Base-by-base conservation (phyloP, 2,888 invertebrate species). In the Mythimna albipuncta region DNA sequence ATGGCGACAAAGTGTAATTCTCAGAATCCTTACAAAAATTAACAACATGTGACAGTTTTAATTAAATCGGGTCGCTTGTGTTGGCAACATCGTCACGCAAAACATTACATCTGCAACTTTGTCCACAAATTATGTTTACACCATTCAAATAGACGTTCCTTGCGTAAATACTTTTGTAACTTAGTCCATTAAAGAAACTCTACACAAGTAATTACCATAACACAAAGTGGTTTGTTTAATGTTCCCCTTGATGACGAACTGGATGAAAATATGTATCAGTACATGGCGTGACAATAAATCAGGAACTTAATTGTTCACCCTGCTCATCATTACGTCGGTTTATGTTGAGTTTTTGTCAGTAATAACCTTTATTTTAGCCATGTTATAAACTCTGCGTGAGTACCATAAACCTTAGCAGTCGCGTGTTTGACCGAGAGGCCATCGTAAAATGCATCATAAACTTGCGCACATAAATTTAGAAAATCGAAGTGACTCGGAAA, bases 61-160 rank as follows among this genome's bases (percentile, higher is more conserved):
- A 94, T 94, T 94, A 92, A 93, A 94, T 91, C 89, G 90, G 88
- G 87, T 87, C 68, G 88, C 89, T 90, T 91, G 92, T 93, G 93
- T 90, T 87, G 87, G 89, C 87, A 89, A 89, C 92, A 90, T 87
- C 90, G 91, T 91, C 91, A 88, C 91, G 86, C 91, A 87, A 90
- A 92, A 92, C 93, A 93, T 94, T 93, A 94, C 91, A 92, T 91
- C 90, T 88, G 87, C 85, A 95, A 95, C 92, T 95, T 95, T 90
- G 87, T 89, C 93, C 93, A 94, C 94, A 95, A 95, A 94, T 95
- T 93, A 94, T 92, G 92, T 95, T 94, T 94, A 93, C 94, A 93
- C 93, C 93, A 93, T 94, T 94, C 92, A 92, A 93, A 94, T 95
- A 93, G 92, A 92, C 92, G 91, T 91, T 91, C 88, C 87, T 90